Evolutionary conservation across 2,113 vertebrate genomes (phyloP), one percentile per base, ranked within the genome.

Genomic region (Hippocampus guttulatus): DNA sequence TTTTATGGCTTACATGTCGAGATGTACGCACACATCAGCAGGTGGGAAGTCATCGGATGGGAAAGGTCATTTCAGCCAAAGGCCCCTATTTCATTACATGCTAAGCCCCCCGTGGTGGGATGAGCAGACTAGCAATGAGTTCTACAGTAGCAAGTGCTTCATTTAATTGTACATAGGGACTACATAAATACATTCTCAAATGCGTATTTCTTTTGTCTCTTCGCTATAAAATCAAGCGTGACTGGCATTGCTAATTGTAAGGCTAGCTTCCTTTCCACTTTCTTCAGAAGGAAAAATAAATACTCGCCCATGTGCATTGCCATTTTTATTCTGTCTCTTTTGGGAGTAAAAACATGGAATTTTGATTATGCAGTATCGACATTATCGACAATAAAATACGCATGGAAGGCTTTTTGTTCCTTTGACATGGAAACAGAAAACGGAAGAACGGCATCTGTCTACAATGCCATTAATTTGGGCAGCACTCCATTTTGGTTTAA

Each of bases 41-140:
- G 76, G 79, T 74, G 76, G 77, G 79, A 78, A 75, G 68, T 70
- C 83, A 49, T 74, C 16, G 72, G 84, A 85, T 79, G 81, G 75
- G 81, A 88, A 86, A 90, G 88, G 90, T 91, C 88, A 88, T 82
- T 84, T 69, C 78, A 88, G 84, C 83, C 80, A 74, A 76, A 84
- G 85, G 80, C 83, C 84, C 80, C 74, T 5, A 60, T 88, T 88
- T 88, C 85, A 87, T 88, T 87, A 89, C 84, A 83, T 76, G 82
- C 82, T 86, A 88, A 90, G 85, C 84, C 85, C 63, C 1, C 1
- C 47, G 30, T 65, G 64, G 77, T 84, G 65, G 65, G 73, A 7
- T 78, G 90, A 85, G 83, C 55, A 23, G 86, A 91, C 87, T 89
- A 85, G 76, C 78, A 88, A 89, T 89, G 87, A 89, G 62, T 78